Base-by-base conservation (phyloP, 2,888 invertebrate species). In the Periphyllus acericola region DNA sequence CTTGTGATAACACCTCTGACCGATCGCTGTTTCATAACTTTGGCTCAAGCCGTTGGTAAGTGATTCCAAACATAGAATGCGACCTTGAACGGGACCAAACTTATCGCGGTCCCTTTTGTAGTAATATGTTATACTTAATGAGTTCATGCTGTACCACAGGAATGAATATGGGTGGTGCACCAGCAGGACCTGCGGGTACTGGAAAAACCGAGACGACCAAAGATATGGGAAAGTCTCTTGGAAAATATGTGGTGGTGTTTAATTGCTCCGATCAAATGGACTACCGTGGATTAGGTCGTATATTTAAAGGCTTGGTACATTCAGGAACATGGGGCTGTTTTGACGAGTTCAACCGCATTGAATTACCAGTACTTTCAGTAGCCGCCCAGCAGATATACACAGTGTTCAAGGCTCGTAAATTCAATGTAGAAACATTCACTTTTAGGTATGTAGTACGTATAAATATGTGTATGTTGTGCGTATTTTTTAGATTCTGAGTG, bases 241-340 rank as follows among this genome's bases (percentile, higher is more conserved):
- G 98, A 72, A 99, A 99, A 92, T 99, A 98, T 92, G 98, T 98
- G 29, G 96, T 97, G 25, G 98, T 98, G 75, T 98, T 98, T 93
- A 99, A 99, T 92, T 98, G 98, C 92, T 98, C 98, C 0, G 98
- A 99, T 93, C 98, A 99, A 93, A 98, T 99, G 98, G 98, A 99
- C 92, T 99, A 98, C 92, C 95, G 98, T 92, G 98, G 98, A 68
- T 93, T 98, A 9, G 98, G 98, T 3, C 94, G 98, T 90, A 98
- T 98, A 90, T 98, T 98, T 92, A 98, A 98, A 93, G 98, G 94
- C 93, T 92, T 99, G 82, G 96, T 98, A 0, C 98, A 99, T 92
- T 98, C 98, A 8, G 98, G 99, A 4, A 95, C 98, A 0, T 99
- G 99, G 98, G 98, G 99, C 3, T 99, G 99, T 91, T 99, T 99